These are phyloP conservation scores for Phoxinus phoxinus DNA, from an alignment of 2,113 vertebrate species.

Conservation along the genomic window DNA sequence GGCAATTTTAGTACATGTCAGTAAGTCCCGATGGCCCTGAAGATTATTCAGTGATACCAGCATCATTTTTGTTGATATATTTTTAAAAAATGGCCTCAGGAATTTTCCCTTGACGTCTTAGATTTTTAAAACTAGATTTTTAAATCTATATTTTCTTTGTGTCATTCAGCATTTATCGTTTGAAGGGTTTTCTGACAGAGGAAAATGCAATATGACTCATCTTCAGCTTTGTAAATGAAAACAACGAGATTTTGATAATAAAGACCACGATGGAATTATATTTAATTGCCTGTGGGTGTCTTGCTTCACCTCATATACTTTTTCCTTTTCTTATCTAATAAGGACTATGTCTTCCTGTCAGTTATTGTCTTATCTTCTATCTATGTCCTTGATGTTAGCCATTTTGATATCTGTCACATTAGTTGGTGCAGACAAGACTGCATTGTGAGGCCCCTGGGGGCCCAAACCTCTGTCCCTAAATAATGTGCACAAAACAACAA, in stretches of 20 bases:
- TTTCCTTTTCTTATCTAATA: conserved; percentile 27
- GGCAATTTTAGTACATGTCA: conserved; percentile 38
- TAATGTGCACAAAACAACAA: background rate
- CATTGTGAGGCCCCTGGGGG: background rate
- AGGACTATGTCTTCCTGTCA: conserved; percentile 26
- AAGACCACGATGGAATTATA: conserved; percentile 4
- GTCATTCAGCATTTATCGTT: conserved; percentile 5
- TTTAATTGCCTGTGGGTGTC: conserved; percentile 6
- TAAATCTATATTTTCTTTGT: background rate
- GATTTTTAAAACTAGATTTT: background rate
- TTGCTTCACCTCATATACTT: conserved; percentile 19
- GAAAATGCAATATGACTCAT: background rate
- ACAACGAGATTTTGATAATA: background rate
- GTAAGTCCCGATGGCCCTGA: background rate
- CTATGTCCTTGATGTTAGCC: background rate
- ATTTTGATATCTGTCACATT: conserved; percentile 16
- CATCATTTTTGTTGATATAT: conserved; percentile 30
- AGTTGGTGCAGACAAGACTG: background rate
- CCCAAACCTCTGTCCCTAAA: background rate
- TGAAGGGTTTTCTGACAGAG: conserved; percentile 4
- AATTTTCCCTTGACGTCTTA: background rate
- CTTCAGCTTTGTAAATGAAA: conserved; percentile 18
- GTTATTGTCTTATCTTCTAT: conserved; percentile 7
- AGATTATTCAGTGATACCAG: conserved; percentile 15
- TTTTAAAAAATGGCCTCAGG: conserved; percentile 1